phyloP scores from a whole-genome alignment of 2,888 invertebrate genomes.

The Heliothis peltigera region DNA sequence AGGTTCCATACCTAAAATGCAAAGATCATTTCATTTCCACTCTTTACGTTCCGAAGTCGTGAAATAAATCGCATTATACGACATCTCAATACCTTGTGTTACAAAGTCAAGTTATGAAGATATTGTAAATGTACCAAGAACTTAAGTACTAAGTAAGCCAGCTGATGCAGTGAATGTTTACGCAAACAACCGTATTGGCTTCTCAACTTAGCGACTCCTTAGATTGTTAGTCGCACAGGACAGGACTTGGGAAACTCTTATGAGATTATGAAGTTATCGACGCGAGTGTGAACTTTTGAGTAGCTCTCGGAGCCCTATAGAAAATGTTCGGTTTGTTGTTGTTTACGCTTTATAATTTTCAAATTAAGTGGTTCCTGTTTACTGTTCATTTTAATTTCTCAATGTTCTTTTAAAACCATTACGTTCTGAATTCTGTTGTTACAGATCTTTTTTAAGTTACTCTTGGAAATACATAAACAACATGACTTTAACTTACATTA shows the following conservation, averaged over 20 bases:
- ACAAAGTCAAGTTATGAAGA: slow-evolving; percentile 32
- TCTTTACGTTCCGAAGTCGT: neutral
- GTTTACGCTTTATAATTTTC: slow-evolving; percentile 3
- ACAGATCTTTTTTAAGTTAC: too few species aligned
- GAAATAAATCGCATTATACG: slow-evolving; percentile 11
- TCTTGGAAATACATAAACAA: too few species aligned
- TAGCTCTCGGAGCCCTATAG: neutral
- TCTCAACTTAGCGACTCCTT: slow-evolving; percentile 76
- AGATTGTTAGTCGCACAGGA: slow-evolving; percentile 72
- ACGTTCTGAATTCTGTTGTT: too few species aligned
- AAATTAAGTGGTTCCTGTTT: slow-evolving; percentile 3
- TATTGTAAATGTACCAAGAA: slow-evolving; percentile 28
- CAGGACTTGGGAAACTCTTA: slow-evolving; percentile 57
- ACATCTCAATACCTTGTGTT: slow-evolving; percentile 23
- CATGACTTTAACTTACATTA: too few species aligned
- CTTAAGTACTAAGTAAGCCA: slow-evolving; percentile 57
- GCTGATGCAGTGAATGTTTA: slow-evolving; percentile 76
- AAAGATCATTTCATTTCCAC: slow-evolving; percentile 6
- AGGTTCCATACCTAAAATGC: neutral
- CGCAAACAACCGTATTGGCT: slow-evolving; percentile 82
- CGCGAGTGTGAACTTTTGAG: neutral
- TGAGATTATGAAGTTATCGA: neutral
- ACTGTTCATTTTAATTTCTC: too few species aligned
- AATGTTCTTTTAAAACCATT: too few species aligned
- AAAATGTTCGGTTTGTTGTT: neutral